These are phyloP conservation scores for Hydropsyche tenuis DNA, from an alignment of 1,140 invertebrate genomes.

Conservation along the genomic window DNA sequence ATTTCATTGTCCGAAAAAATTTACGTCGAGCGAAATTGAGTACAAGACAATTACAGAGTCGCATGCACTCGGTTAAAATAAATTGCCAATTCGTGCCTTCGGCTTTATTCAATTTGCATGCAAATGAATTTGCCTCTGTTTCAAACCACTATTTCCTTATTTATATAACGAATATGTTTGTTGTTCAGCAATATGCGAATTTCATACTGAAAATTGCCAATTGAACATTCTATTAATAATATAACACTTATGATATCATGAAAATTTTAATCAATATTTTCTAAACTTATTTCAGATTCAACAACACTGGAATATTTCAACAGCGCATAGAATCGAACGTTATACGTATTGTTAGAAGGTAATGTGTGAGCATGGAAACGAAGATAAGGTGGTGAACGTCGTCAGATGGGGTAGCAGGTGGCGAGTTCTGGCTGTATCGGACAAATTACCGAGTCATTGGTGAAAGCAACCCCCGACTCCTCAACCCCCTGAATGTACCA, in stretches of 20 bases:
- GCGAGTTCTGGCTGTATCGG: conserved; percentile 31
- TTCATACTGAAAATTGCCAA: no score
- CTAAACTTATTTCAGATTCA: no score
- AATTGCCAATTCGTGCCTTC: conserved; percentile 38
- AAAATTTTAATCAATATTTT: no score
- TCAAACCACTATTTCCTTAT: no score
- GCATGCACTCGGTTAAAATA: conserved; percentile 21
- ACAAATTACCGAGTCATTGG: conserved; percentile 35
- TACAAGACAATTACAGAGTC: conserved; percentile 30
- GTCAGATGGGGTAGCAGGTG: conserved; percentile 30
- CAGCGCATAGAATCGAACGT: neutral
- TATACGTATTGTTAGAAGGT: conserved; percentile 17
- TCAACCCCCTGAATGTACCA: neutral
- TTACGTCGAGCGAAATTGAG: conserved; percentile 35
- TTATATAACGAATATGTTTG: no score
- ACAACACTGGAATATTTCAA: no score
- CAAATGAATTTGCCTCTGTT: conserved; percentile 27
- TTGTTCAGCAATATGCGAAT: no score
- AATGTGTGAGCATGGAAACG: conserved; percentile 31
- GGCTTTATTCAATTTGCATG: conserved; percentile 34
- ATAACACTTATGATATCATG: no score
- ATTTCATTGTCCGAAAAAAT: conserved; percentile 33
- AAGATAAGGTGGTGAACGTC: conserved; percentile 31
- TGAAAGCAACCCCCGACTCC: conserved; percentile 18
- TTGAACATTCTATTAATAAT: no score